phyloP scores from a whole-genome alignment of 2,888 invertebrate species.

The Julus scanicus region DNA sequence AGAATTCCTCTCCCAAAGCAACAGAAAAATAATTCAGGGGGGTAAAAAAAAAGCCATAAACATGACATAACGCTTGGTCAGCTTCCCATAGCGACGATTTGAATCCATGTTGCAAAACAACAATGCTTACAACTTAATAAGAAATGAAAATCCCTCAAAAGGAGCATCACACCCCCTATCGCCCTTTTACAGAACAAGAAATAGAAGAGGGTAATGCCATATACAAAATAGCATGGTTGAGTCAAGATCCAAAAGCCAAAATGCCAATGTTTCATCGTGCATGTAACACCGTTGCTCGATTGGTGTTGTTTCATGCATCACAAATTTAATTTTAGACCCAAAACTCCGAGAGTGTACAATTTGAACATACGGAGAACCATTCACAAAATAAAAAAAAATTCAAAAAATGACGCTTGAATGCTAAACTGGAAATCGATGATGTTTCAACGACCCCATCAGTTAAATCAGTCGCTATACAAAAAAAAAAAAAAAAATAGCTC shows the following conservation, averaged over 20 bases:
- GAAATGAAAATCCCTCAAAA: background rate
- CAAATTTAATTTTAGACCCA: background rate
- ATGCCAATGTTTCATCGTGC: background rate
- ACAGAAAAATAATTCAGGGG: conserved; percentile 34
- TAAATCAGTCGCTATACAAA: background rate
- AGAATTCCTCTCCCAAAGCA: background rate
- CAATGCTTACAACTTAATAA: conserved; percentile 39
- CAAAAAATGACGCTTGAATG: background rate
- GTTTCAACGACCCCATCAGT: background rate
- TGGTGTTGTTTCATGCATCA: conserved; percentile 17
- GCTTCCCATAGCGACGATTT: conserved; percentile 30
- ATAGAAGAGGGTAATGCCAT: background rate
- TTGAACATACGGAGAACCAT: background rate
- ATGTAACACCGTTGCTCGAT: background rate
- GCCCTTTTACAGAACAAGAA: background rate
- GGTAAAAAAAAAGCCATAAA: conserved; percentile 15
- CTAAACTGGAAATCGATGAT: background rate
- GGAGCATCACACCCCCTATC: background rate
- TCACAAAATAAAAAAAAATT: background rate
- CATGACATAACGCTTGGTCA: conserved; percentile 19
- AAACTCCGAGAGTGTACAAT: background rate
- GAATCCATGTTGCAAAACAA: conserved; percentile 34
- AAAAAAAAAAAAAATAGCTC: background rate
- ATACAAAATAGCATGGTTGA: conserved; percentile 14
- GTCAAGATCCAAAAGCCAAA: background rate